Base-by-base conservation (phyloP, 2,888 invertebrate species). In the Mythimna lalbum region DNA sequence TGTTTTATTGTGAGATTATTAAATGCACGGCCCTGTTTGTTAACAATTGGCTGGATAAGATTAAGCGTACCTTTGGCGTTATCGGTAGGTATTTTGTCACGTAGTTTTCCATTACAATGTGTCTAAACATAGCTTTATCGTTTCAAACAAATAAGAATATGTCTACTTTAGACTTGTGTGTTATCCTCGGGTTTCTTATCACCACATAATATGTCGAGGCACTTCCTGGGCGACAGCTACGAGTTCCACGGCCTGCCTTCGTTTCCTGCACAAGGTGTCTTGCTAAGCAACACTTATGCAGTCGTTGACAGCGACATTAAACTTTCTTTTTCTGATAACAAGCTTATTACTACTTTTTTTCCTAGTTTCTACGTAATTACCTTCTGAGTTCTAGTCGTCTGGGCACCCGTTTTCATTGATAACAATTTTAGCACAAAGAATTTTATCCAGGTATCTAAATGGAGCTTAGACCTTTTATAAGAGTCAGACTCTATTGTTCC, bases 221-320 rank as follows among this genome's bases (percentile, higher is more conserved):
- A 87, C 88, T 91, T 92, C 90, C 91, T 86, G 86, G 81, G 83
- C 78, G 75, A 90, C 90, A 84, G 83, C 80, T 72, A 90, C 90
- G 87, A 89, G 89, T 89, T 83, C 83, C 81, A 85, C 82, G 82
- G 65, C 69, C 59, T 89, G 86, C 85, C 72, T 84, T 86, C 87
- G 86, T 90, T 91, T 91, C 91, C 91, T 91, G 89, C 80, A 84
- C 81, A 74, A 80, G 73, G 43, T 78, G 75, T 85, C 84, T 85
- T 81, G 82, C 80, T 80, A 80, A 79, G 74, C 82, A 81, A 82
- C 85, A 85, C 86, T 86, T 84, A 86, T 69, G 73, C 69, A 80
- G 70, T 73, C 72, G 80, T 84, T 84, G 81, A 83, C 86, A 82
- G 83, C 79, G 76, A 82, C 83, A 86, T 88, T 87, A 87, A 81